Base-by-base conservation (phyloP, 2,888 invertebrate genomes). In the Fragum whitleyi region DNA sequence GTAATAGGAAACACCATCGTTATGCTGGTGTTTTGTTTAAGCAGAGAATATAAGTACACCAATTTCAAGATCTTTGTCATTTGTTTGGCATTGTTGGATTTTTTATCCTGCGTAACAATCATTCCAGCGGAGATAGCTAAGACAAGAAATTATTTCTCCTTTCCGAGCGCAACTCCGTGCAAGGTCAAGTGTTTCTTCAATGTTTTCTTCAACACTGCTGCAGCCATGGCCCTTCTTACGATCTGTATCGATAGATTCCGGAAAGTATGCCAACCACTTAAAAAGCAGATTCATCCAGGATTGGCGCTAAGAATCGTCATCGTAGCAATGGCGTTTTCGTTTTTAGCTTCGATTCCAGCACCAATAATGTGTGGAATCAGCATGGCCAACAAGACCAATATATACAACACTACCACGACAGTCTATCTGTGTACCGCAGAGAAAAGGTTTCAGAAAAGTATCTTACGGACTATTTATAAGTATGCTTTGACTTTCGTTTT, bases 121-220 rank as follows among this genome's bases (percentile, higher is more conserved):
- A 55, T 84, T n/a, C 84, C 84, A 16, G 78, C 74, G 2, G 84
- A 84, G 47, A 84, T 84, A 11, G n/a, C 73, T 2, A 84, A 84
- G 57, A 75, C 70, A 11, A 55, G 61, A 26, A 42, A 73, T 61
- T 78, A 73, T 53, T 84, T 78, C 42, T 75, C 76, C 9, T 76
- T 79, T 36, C 53, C 65, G 1, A 55, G 70, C 32, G 47, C 73
- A 14, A 53, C 71, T 5, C 73, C 80, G 5, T 84, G 84, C 21
- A 84, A 84, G 70, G 69, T 76, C 19, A 84, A 84, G 28, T 84
- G 84, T 26, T 84, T 84, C 62, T 81, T 81, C 23, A 84, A 76
- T 26, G 65, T 81, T 0, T 79, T 84, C 36, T 72, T 61, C 7
- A 65, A 59, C 47, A 73, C 68, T 16, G 73, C 74, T 7, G 72